phyloP scores from a whole-genome alignment of 1,140 invertebrate genomes.

The Metopolophium dirhodum region DNA sequence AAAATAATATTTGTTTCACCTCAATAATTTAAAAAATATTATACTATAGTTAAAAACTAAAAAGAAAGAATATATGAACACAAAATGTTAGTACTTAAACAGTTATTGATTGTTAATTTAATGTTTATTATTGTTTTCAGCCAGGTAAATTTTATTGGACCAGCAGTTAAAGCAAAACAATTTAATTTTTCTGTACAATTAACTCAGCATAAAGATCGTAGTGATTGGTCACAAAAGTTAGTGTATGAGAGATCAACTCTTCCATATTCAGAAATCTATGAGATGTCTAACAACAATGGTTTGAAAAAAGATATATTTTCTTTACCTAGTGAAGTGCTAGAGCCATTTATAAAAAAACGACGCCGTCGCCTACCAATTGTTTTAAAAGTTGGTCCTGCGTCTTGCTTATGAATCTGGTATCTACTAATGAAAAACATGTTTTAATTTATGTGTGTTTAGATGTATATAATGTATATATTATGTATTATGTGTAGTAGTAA shows the following conservation, averaged over 20 bases:
- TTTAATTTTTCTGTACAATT: constrained; percentile 38
- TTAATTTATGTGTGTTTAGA: background rate
- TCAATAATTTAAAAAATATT: background rate
- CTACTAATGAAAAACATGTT: background rate
- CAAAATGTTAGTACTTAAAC: background rate
- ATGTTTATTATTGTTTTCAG: constrained; percentile 22
- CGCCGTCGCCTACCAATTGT: constrained; percentile 16
- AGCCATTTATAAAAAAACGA: constrained; percentile 15
- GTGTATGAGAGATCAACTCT: constrained; percentile 43
- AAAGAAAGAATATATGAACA: background rate
- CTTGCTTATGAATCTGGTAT: background rate
- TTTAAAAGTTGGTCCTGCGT: background rate
- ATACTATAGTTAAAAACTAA: background rate
- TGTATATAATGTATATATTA: background rate
- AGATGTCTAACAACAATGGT: background rate
- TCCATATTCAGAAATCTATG: constrained; percentile 39
- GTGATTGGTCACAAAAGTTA: constrained; percentile 30
- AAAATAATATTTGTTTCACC: background rate
- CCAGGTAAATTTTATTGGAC: constrained; percentile 49
- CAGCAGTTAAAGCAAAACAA: constrained; percentile 37
- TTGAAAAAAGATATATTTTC: constrained; percentile 36
- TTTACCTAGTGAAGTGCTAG: background rate
- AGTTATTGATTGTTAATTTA: background rate
- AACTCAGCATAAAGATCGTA: background rate
- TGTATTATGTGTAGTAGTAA: background rate